Conservation (phyloP, 2,113 vertebrate genomes). For the Xiphophorus couchianus region DNA sequence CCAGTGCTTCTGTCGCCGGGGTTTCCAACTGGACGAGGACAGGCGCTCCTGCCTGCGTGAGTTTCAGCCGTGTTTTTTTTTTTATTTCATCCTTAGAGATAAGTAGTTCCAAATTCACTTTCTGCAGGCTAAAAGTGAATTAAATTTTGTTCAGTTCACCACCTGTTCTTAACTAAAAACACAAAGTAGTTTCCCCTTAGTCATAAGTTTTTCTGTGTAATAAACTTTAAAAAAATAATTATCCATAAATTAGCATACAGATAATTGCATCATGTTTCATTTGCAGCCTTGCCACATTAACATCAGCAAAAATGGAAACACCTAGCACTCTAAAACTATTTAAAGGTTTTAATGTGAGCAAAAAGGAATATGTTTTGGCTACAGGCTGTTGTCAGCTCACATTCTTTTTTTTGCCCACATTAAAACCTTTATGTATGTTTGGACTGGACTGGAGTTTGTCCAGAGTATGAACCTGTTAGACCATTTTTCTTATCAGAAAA, state of each 20-base stretch:
- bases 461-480: background rate
- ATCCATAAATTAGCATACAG: too few relatives aligned
- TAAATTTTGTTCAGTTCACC: background rate
- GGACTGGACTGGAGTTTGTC: background rate
- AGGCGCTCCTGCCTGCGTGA: conserved; percentile 86
- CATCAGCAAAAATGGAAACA: too few relatives aligned
- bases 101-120: background rate
- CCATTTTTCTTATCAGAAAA: background rate
- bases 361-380: too few relatives aligned
- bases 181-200: background rate
- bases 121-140: background rate
- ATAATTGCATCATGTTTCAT: background rate
- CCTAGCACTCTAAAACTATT: too few relatives aligned
- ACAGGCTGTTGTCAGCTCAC: too few relatives aligned
- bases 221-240: background rate
- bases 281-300: background rate
- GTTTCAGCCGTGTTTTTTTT: conserved; percentile 50
- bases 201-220: background rate
- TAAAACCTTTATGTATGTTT: too few relatives aligned
- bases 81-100: background rate
- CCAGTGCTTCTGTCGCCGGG: conserved; percentile 85
- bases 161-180: background rate
- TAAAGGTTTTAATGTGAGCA: too few relatives aligned
- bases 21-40: conserved; percentile 85
- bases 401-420: background rate